These are phyloP conservation scores for Cryptoprocta ferox DNA, from an alignment of 2,797 vertebrate genomes.

Conservation along the genomic window DNA sequence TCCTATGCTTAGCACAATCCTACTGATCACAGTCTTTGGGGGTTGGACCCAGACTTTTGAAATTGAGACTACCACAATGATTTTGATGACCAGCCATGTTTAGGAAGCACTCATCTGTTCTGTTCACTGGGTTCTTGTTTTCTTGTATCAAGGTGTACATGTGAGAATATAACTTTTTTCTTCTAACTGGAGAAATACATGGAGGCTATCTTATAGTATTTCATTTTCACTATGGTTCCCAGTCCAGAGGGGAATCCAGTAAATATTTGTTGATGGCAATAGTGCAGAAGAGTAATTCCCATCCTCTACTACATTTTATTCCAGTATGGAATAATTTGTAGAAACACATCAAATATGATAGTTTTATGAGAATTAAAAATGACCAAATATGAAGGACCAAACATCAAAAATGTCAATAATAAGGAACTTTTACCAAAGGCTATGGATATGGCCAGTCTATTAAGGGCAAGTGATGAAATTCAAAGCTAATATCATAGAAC, in stretches of 20 bases:
- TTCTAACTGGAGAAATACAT: not conserved
- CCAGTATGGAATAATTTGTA: not conserved
- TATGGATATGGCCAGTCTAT: not conserved
- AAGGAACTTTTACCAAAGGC: not conserved
- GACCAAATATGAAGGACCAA: not conserved
- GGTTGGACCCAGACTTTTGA: not conserved
- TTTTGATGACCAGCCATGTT: not conserved
- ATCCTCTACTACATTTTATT: not conserved
- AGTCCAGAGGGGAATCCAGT: not conserved
- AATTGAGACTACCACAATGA: not conserved
- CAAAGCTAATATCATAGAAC: not conserved
- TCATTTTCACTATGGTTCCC: not conserved
- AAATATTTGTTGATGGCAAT: not conserved
- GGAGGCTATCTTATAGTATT: not conserved
- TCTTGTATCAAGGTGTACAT: not conserved
- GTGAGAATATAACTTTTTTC: not conserved
- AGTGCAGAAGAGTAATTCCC: not conserved
- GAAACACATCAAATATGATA: not conserved
- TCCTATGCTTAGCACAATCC: not conserved
- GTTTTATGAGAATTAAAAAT: not conserved
- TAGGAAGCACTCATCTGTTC: not conserved
- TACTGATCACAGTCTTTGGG: not conserved
- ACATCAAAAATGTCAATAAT: not conserved
- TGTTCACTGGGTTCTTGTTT: not conserved
- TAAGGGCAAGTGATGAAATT: not conserved